A percentile compares a stretch with the other conserved stretches of the same genome.
phyloP scores from a whole-genome alignment of 2,888 invertebrate species.

The Orthosia gothica region DNA sequence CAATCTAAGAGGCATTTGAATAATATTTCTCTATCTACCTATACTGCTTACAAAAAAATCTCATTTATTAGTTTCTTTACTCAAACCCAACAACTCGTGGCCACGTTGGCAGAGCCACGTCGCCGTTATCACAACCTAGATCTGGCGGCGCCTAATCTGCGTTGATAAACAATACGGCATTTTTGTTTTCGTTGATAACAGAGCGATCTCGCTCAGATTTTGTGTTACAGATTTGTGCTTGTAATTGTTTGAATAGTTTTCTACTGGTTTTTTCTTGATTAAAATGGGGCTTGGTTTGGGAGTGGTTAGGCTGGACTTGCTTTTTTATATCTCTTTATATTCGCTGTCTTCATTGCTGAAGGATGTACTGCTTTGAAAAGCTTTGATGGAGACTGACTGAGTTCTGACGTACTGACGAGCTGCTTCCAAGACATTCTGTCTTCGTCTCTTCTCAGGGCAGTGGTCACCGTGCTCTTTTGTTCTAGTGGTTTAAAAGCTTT shows the following conservation, averaged over 20 bases:
- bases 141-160: constrained; percentile 64
- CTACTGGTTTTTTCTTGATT: constrained; percentile 10
- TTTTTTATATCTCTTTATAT: neutral
- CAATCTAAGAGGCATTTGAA: neutral
- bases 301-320: neutral
- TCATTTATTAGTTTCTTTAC: too few relatives aligned
- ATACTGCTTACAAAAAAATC: constrained; percentile 13
- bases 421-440: too few relatives aligned
- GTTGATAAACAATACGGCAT: constrained; percentile 65
- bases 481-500: too few relatives aligned
- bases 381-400: too few relatives aligned
- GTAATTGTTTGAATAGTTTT: constrained; percentile 40
- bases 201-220: constrained; percentile 60
- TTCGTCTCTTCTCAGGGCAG: too few relatives aligned
- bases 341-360: too few relatives aligned
- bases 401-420: too few relatives aligned
- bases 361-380: too few relatives aligned
- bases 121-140: constrained; percentile 67
- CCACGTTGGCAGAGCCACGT: constrained; percentile 51
- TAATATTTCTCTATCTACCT: constrained; percentile 22
- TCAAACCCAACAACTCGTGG: constrained; percentile 29
- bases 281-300: neutral
- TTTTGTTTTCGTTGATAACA: constrained; percentile 64
- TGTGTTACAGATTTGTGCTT: constrained; percentile 45
- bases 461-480: too few relatives aligned